Evolutionary conservation across 2,888 invertebrate species (phyloP), one percentile per base, ranked within the genome.

Genomic region (Poecilobothrus nobilitatus): DNA sequence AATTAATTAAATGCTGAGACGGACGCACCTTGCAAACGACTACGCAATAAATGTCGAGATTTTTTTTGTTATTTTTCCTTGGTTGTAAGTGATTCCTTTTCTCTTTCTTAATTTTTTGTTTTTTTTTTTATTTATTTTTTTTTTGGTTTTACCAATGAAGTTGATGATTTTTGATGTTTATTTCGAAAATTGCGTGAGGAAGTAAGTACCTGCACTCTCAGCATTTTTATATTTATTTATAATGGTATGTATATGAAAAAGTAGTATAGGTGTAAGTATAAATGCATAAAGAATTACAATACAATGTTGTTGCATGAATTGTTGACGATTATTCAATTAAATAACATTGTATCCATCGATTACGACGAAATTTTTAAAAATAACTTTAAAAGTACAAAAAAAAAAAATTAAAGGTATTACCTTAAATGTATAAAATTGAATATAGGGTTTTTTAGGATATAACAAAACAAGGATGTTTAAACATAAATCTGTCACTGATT

Each of bases 41-140:
- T 53, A 53, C 53, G 53, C 53, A 53, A 53, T 53, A 53, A 53
- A 53, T 53, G 53, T 53, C 53, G 53, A 53, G 18, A 53, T 53
- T 53, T 44, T 9, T 44, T 27, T 27, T 5, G 27, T 27, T 27
- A 27, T 27, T 27, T 27, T 27, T 27, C 5, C 5, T 27, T 27
- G 27, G 27, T 27, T 27, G 27, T 12, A 53, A 53, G 18, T 53
- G n/a, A 53, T 53, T 53, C 53, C 53, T 53, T 53, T 53, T 53
- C 18, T 53, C 18, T 18, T 53, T 18, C 2, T 18, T 18, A 53
- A 41, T 41, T 41, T 41, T 41, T 37, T 37, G 37, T 37, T 8
- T 37, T 8, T 37, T 37, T 37, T 8, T 37, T 37, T 7, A 37
- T 37, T 18, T 53, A 2, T 53, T 53, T 53, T 53, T 18, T 18